phyloP scores from a whole-genome alignment of 2,797 vertebrate genomes.

The Chaenodraco wilsoni region DNA sequence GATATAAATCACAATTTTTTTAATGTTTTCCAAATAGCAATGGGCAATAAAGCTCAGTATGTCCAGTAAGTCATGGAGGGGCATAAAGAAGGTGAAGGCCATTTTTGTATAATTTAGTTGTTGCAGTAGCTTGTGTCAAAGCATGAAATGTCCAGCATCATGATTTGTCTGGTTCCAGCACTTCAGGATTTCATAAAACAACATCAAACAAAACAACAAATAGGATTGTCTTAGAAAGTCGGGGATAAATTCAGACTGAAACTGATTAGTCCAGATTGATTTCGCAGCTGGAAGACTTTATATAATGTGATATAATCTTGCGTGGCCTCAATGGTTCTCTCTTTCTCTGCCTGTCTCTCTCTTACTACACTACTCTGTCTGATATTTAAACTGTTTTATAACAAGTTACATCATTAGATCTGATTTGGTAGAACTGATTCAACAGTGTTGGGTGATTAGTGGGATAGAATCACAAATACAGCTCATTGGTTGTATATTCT shows the following conservation, averaged over 20 bases:
- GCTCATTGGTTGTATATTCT: no score
- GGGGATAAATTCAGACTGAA: background rate
- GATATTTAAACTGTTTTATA: background rate
- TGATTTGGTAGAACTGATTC: background rate
- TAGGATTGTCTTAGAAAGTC: background rate
- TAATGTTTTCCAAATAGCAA: background rate
- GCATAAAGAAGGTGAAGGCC: background rate
- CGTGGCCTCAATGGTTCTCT: background rate
- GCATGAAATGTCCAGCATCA: background rate
- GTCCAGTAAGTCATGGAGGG: background rate
- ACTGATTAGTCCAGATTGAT: conserved; percentile 5
- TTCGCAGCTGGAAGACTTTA: conserved; percentile 1
- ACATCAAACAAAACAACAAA: background rate
- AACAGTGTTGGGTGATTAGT: background rate
- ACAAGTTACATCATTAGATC: background rate
- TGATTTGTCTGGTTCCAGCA: background rate
- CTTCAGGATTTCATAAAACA: conserved; percentile 2
- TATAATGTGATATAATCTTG: background rate
- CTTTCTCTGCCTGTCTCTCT: background rate
- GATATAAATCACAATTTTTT: background rate
- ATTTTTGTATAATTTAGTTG: background rate
- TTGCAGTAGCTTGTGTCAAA: background rate
- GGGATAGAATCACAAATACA: background rate
- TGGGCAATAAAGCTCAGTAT: background rate
- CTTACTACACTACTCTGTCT: background rate